Conservation (phyloP, 2,113 vertebrate species). For the Carassius gibelio region DNA sequence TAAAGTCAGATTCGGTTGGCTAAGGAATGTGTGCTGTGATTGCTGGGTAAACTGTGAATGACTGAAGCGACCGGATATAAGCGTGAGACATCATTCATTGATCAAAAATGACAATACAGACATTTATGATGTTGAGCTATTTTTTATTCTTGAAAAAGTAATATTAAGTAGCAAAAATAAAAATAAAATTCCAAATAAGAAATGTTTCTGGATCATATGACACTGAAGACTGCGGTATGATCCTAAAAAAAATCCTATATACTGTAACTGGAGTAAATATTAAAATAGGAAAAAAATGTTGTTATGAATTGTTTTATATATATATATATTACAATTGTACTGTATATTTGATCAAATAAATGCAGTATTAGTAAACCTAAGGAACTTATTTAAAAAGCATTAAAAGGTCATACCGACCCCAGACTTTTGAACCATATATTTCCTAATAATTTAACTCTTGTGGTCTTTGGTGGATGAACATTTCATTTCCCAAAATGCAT, state of each 20-base stretch:
- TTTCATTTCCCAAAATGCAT: not conserved
- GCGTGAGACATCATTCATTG: too few species aligned
- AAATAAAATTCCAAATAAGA: not conserved
- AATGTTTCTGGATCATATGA: not conserved
- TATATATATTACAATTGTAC: too few species aligned
- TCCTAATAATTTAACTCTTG: not conserved
- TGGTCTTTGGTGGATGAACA: not conserved
- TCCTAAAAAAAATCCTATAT: too few species aligned
- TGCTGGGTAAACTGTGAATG: not conserved
- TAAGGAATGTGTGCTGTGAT: not conserved
- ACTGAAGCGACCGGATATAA: too few species aligned
- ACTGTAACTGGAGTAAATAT: not conserved
- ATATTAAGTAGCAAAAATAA: too few species aligned
- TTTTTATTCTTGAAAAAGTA: too few species aligned
- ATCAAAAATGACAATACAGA: too few species aligned
- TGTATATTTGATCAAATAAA: too few species aligned
- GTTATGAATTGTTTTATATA: too few species aligned
- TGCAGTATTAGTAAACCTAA: too few species aligned
- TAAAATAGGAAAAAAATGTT: not conserved
- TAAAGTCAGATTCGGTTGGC: not conserved
- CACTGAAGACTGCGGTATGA: not conserved
- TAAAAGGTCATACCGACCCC: not conserved
- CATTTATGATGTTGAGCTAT: not conserved
- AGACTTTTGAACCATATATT: not conserved
- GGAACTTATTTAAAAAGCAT: not conserved